phyloP scores from a whole-genome alignment of 1,140 invertebrate genomes.

The Meteorus sp. region DNA sequence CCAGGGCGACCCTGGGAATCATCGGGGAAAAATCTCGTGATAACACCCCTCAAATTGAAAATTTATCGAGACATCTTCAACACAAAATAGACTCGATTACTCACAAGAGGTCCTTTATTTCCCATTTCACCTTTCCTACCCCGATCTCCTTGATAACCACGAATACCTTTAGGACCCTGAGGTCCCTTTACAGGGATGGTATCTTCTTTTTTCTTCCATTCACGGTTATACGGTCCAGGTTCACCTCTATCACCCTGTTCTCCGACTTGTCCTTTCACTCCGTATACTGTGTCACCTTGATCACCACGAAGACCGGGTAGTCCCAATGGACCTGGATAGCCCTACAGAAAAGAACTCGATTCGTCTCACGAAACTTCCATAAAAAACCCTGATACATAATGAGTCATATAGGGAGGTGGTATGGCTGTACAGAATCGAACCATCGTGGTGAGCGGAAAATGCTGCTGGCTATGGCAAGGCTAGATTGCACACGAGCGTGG shows the following conservation, averaged over 20 bases:
- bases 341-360: slow-evolving; percentile 34
- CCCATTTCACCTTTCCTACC: slow-evolving; percentile 65
- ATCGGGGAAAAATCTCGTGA: neutral
- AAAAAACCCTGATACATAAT: slow-evolving; percentile 22
- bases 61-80: neutral
- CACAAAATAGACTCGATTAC: slow-evolving; percentile 31
- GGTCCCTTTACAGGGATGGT: slow-evolving; percentile 50
- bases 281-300: slow-evolving; percentile 48
- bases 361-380: too few relatives aligned
- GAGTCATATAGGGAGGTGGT: slow-evolving; percentile 40
- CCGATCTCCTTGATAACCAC: slow-evolving; percentile 62
- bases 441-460: neutral
- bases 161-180: slow-evolving; percentile 60
- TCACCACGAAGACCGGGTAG: slow-evolving; percentile 63
- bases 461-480: neutral
- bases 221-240: slow-evolving; percentile 44
- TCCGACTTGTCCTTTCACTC: slow-evolving; percentile 53
- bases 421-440: slow-evolving; percentile 11
- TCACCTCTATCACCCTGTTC: slow-evolving; percentile 59
- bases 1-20: slow-evolving; percentile 43
- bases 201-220: slow-evolving; percentile 22
- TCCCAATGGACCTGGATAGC: slow-evolving; percentile 57
- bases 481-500: slow-evolving; percentile 11
- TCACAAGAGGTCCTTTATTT: slow-evolving; percentile 59
- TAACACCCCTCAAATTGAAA: neutral